Percentiles rank a stretch among this genome's conserved stretches.
Evolutionary conservation across 2,888 invertebrate genomes (phyloP).

Genomic region (Gymnoscelis rufifasciata): DNA sequence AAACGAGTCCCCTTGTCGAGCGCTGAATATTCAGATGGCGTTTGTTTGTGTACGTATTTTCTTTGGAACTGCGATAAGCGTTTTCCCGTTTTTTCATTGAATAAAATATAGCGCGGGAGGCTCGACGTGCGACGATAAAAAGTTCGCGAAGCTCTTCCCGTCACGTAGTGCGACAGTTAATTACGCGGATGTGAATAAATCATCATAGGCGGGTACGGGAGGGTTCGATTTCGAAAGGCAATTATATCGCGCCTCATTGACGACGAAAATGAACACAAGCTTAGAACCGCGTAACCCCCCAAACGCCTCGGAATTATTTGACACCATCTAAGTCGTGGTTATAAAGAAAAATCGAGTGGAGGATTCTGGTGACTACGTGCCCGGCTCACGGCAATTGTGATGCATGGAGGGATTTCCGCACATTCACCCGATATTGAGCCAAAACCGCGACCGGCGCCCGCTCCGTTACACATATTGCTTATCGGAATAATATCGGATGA

Average conservation of each 20-base stretch:
- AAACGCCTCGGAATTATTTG: slow-evolving; percentile 61
- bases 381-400: slow-evolving; percentile 62
- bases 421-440: slow-evolving; percentile 57
- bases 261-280: slow-evolving; percentile 65
- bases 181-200: slow-evolving; percentile 79
- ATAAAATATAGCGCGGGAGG: slow-evolving; percentile 67
- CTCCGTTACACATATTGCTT: slow-evolving; percentile 59
- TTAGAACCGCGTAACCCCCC: slow-evolving; percentile 41
- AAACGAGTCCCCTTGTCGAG: slow-evolving; percentile 57
- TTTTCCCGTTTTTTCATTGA: slow-evolving; percentile 62
- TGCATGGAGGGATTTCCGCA: slow-evolving; percentile 66
- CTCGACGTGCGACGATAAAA: slow-evolving; percentile 67
- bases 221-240: slow-evolving; percentile 73
- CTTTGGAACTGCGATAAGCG: slow-evolving; percentile 68
- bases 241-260: slow-evolving; percentile 77
- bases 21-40: slow-evolving; percentile 69
- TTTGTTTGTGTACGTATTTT: slow-evolving; percentile 73
- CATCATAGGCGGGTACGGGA: slow-evolving; percentile 72
- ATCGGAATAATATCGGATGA: slow-evolving; percentile 63
- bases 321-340: slow-evolving; percentile 59
- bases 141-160: slow-evolving; percentile 69
- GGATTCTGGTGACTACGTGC: slow-evolving; percentile 62
- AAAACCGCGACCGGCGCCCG: slow-evolving; percentile 46
- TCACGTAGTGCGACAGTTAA: slow-evolving; percentile 78
- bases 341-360: slow-evolving; percentile 64